Evolutionary conservation across 2,113 vertebrate genomes (phyloP), one percentile per base, ranked within the genome.

Genomic region (Salvelinus sp.): DNA sequence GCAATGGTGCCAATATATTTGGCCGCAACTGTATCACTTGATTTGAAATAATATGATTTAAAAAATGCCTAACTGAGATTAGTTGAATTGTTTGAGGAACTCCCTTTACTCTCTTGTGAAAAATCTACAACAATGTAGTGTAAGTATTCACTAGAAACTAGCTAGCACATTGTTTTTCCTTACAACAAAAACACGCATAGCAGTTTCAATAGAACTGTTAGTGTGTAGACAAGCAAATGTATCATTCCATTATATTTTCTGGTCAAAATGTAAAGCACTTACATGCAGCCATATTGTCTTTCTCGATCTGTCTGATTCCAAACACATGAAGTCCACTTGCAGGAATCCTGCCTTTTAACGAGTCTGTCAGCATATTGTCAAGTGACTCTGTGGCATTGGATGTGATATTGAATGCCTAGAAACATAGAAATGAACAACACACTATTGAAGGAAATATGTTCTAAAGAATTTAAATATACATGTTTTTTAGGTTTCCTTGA

Each of bases 361-460:
- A 98, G 67, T 96, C 94, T 0, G 96, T 95, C 14, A 99, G 86
- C 78, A 96, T 86, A 70, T 93, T 92, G 83, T 99, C 97, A 74
- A 99, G 85, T 6, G 92, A 91, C 77, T 98, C 95, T 66, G 88
- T 93, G 70, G 93, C 86, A 76, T 94, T 95, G 47, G 93, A 95
- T 23, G 95, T 93, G 4, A 98, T 95, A 90, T 96, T 95, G 91
- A 99, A 99, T 54, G 97, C 96, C 98, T 99, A 82, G 22, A 91
- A 76, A 85, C 22, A 83, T 7, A 2, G 38, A 44, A 12, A 44
- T 44, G 7, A 7, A 67, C 27, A 73, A 22, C 54, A 22, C 3
- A 22, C 6, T 30, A 13, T 1, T 27, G n/a, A 62, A 23, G n/a
- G n/a, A 62, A 62, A 23, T 62, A 22, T 62, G 12, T 16, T 54